These are phyloP conservation scores for Electrona antarctica DNA, from an alignment of 2,113 vertebrate genomes.

Conservation along the genomic window DNA sequence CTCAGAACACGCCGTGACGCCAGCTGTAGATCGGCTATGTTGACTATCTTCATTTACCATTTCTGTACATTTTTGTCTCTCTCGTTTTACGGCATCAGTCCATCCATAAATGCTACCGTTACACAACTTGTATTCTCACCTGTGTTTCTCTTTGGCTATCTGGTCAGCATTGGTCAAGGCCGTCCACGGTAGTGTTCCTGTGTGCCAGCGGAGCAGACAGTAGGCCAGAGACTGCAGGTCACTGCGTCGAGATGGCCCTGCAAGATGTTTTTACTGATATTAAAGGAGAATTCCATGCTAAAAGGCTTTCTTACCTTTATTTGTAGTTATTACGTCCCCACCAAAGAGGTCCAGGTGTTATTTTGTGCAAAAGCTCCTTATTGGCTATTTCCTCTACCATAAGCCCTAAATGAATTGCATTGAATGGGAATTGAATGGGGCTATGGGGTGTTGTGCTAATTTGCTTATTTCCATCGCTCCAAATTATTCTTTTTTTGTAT, in stretches of 20 bases:
- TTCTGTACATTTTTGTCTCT: neutral
- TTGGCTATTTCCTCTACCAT: too few species aligned
- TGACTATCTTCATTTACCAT: neutral
- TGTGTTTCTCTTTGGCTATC: conserved; percentile 83
- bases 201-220: conserved; percentile 90
- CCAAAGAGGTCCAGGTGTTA: too few species aligned
- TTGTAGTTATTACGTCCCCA: too few species aligned
- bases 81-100: neutral
- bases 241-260: conserved; percentile 91
- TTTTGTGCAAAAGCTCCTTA: too few species aligned
- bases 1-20: too few species aligned
- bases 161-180: conserved; percentile 62
- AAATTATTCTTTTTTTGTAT: too few species aligned
- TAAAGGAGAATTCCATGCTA: too few species aligned
- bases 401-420: too few species aligned
- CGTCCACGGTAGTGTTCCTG: conserved; percentile 87
- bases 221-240: conserved; percentile 93
- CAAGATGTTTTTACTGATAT: neutral
- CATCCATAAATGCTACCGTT: neutral
- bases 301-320: too few species aligned
- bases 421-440: too few species aligned
- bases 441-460: too few species aligned
- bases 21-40: neutral
- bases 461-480: too few species aligned
- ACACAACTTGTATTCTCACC: conserved; percentile 67